A percentile compares a stretch with the other conserved stretches of the same genome.
Evolutionary conservation across 2,113 vertebrate species (phyloP).

Genomic region (Dasyprocta punctata): DNA sequence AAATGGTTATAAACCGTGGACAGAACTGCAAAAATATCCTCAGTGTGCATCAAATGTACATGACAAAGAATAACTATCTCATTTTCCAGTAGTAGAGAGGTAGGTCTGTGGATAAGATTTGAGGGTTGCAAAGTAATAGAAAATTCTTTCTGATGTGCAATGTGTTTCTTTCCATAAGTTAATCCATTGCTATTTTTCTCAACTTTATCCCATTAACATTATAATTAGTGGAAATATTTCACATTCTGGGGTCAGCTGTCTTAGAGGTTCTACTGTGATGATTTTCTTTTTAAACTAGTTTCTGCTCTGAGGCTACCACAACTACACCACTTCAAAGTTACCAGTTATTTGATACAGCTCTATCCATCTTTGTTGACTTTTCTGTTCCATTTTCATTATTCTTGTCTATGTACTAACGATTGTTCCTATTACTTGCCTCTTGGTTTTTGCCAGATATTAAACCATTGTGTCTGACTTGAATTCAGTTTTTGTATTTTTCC

Average conservation of each 20-base stretch:
- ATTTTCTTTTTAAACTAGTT: neutral
- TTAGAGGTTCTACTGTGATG: neutral
- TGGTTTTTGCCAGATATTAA: neutral
- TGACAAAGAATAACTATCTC: neutral
- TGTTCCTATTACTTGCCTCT: neutral
- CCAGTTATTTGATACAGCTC: neutral
- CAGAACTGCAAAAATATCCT: conserved; percentile 29
- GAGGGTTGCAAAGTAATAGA: neutral
- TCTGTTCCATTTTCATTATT: neutral
- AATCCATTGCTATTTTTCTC: neutral
- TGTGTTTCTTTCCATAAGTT: neutral
- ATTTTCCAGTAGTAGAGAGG: conserved; percentile 37
- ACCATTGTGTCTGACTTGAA: neutral
- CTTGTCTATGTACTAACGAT: neutral
- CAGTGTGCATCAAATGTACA: neutral
- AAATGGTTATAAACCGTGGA: conserved; percentile 41
- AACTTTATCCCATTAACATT: neutral
- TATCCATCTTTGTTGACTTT: neutral
- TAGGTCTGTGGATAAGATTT: conserved; percentile 25
- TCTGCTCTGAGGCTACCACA: neutral
- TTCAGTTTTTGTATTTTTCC: neutral
- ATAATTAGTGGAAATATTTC: neutral
- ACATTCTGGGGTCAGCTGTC: neutral
- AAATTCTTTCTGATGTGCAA: neutral
- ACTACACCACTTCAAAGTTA: neutral